A percentile compares a stretch with the other conserved stretches of the same genome.
Conservation (phyloP, 2,888 invertebrate genomes). For the Pandemis heparana region DNA sequence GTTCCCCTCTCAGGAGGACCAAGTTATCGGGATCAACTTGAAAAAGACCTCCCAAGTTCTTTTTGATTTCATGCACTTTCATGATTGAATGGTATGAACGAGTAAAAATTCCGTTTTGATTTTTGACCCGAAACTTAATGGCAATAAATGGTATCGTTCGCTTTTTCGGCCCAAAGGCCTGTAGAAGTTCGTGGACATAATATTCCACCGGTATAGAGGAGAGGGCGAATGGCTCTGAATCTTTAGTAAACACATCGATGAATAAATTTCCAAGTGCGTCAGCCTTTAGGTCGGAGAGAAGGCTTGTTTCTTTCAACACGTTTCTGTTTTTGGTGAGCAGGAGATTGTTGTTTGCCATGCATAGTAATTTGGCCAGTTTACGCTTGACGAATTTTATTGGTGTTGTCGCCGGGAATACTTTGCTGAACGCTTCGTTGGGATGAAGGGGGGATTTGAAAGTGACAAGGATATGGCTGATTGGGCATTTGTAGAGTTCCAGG, state of each 20-base stretch:
- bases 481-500: conserved; percentile 69
- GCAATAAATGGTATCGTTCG: conserved; percentile 77
- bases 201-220: conserved; percentile 75
- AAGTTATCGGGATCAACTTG: conserved; percentile 81
- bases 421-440: conserved; percentile 71
- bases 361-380: conserved; percentile 75
- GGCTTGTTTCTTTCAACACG: conserved; percentile 72
- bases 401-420: conserved; percentile 78
- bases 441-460: conserved; percentile 75
- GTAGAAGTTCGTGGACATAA: conserved; percentile 74
- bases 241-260: conserved; percentile 78
- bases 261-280: conserved; percentile 72
- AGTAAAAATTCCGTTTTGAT: conserved; percentile 78
- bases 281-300: conserved; percentile 71
- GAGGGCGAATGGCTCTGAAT: conserved; percentile 73
- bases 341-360: conserved; percentile 71
- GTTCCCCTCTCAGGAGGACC: conserved; percentile 77
- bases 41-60: conserved; percentile 86
- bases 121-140: conserved; percentile 75
- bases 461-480: conserved; percentile 73
- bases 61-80: conserved; percentile 86
- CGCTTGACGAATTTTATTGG: conserved; percentile 76
- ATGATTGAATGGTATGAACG: conserved; percentile 82
- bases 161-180: conserved; percentile 73
- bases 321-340: conserved; percentile 75